A percentile compares a stretch with the other conserved stretches of the same genome.
Conservation (phyloP, 2,888 invertebrate genomes). For the Drosophila imparisetae region DNA sequence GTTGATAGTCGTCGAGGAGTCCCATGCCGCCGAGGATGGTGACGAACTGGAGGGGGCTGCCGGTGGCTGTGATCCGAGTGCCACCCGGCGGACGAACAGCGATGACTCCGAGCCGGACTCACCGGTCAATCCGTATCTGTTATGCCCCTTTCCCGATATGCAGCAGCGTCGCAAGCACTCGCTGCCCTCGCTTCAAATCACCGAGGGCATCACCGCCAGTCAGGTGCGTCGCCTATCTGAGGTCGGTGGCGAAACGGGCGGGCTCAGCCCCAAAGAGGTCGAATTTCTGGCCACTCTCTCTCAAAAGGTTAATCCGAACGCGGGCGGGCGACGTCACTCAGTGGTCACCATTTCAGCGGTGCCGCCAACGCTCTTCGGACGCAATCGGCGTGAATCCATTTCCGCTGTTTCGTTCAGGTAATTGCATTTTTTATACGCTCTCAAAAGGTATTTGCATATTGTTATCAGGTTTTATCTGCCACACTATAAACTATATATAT, state of each 20-base stretch:
- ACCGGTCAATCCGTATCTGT: slow-evolving; percentile 91
- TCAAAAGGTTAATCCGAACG: slow-evolving; percentile 87
- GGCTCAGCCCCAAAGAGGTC: slow-evolving; percentile 91
- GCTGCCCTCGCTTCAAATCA: slow-evolving; percentile 92
- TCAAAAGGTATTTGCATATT: background rate
- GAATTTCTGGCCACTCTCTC: slow-evolving; percentile 94
- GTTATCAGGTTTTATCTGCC: background rate
- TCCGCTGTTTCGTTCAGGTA: slow-evolving; percentile 89
- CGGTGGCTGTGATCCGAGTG: slow-evolving; percentile 87
- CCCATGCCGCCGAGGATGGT: slow-evolving; percentile 88
- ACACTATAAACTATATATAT: background rate
- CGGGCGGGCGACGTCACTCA: slow-evolving; percentile 92
- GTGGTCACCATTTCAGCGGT: slow-evolving; percentile 94
- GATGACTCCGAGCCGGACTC: slow-evolving; percentile 89
- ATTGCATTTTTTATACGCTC: slow-evolving; percentile 48
- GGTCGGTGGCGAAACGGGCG: slow-evolving; percentile 90
- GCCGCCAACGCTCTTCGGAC: slow-evolving; percentile 91
- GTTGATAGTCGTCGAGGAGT: slow-evolving; percentile 93
- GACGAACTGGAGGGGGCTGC: slow-evolving; percentile 87
- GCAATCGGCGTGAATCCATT: slow-evolving; percentile 92
- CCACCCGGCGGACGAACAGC: slow-evolving; percentile 85
- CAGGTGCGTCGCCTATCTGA: slow-evolving; percentile 94
- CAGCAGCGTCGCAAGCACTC: slow-evolving; percentile 92
- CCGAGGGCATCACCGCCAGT: slow-evolving; percentile 93
- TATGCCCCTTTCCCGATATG: slow-evolving; percentile 92